Conservation (phyloP, 2,888 invertebrate species). For the Stenodera caucasica region DNA sequence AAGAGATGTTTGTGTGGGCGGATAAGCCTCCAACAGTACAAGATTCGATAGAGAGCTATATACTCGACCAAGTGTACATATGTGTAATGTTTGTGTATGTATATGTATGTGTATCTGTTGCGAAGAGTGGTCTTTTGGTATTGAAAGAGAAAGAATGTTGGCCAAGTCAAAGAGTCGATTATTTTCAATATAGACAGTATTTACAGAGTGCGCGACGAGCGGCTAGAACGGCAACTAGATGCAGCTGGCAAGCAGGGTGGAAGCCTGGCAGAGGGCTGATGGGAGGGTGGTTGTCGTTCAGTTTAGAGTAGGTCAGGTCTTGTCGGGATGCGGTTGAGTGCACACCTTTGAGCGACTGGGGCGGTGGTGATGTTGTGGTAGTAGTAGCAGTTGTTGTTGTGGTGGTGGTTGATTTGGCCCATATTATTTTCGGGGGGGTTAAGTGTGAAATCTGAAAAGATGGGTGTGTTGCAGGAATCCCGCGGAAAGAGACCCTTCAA, state of each 20-base stretch:
- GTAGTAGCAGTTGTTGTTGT: background rate
- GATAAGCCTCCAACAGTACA: background rate
- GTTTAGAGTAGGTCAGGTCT: conserved; percentile 51
- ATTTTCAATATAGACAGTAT: conserved; percentile 25
- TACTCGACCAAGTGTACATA: background rate
- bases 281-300: conserved; percentile 35
- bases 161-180: conserved; percentile 7
- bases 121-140: conserved; percentile 2
- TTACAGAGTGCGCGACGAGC: conserved; percentile 35
- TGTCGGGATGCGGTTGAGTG: conserved; percentile 43
- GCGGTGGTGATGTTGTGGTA: conserved; percentile 6
- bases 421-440: no score
- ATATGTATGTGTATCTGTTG: conserved; percentile 17
- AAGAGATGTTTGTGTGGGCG: conserved; percentile 7
- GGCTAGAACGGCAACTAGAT: conserved; percentile 35
- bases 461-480: conserved; percentile 73
- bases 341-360: conserved; percentile 29
- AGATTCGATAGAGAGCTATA: background rate
- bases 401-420: background rate
- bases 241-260: conserved; percentile 32
- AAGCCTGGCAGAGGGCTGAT: conserved; percentile 27
- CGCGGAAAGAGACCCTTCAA: conserved; percentile 96
- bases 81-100: conserved; percentile 10
- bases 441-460: conserved; percentile 24
- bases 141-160: conserved; percentile 7